Evolutionary conservation across 2,888 invertebrate species (phyloP), one percentile per base, ranked within the genome.

Genomic region (Leptinotarsa haldemani): DNA sequence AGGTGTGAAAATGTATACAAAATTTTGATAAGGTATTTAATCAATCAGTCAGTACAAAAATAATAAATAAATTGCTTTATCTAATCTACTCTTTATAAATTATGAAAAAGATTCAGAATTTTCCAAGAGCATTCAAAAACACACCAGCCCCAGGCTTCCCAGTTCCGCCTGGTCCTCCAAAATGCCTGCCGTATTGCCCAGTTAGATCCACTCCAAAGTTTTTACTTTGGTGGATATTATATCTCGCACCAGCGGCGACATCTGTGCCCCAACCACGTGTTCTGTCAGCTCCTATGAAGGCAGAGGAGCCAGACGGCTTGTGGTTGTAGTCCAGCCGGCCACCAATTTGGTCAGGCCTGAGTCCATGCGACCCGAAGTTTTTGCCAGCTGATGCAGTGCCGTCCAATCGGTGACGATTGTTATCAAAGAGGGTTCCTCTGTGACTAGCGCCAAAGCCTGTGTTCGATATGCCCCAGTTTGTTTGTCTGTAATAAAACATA

Each of bases 311-410:
- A 47, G 80, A 80, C 15, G 83, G 83, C 25, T 76, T 75, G 74
- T 84, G 81, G 13, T 71, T 52, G 70, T 83, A 84, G 63, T 80
- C 81, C 67, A 84, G 50, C 50, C 78, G 77, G n/a, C 82, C 83
- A 56, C 83, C 82, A 68, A 77, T 52, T 16, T 79, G 80, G 12
- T 78, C 78, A n/a, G 82, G 82, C 25, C 78, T 78, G 46, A 75
- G 63, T n/a, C 81, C 80, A 18, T 70, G 77, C 2, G 75, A 73
- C 18, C 63, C 64, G 58, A 81, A 82, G 74, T 80, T 78, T 73
- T 83, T 83, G 13, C 78, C 73, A 5, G 74, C 80, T 56, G 76
- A 81, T 20, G 77, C 82, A 16, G 77, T 77, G 25, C 82, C 83
- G 65, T 78, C 80, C 3, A 83, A 66, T 16, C 71, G 69, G 69